Conservation (phyloP, 2,797 vertebrate genomes). For the Neosilurus hyrtlii region DNA sequence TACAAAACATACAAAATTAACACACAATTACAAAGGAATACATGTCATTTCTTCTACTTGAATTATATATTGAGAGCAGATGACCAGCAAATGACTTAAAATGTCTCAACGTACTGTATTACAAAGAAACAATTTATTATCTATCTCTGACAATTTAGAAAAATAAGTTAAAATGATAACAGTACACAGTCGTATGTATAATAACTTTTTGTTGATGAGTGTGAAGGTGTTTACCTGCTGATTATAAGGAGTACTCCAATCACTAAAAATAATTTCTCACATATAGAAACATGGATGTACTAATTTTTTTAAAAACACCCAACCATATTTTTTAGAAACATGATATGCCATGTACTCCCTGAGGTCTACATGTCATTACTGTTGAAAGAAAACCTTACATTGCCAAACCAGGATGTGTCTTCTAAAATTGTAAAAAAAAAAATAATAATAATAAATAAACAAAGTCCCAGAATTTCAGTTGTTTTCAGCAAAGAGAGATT, state of each 20-base stretch:
- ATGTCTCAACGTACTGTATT: constrained; percentile 48
- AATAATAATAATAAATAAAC: neutral
- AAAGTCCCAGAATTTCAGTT: neutral
- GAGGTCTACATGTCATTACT: constrained; percentile 35
- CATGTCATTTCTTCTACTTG: constrained; percentile 31
- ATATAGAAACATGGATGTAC: neutral
- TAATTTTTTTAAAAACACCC: neutral
- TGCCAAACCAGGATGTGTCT: neutral
- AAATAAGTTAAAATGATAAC: constrained; percentile 29
- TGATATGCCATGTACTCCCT: constrained; percentile 34
- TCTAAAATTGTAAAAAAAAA: neutral
- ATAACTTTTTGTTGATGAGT: neutral
- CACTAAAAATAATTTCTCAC: neutral
- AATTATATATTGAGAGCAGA: constrained; percentile 58
- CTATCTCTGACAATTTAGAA: constrained; percentile 20
- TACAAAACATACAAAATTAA: constrained; percentile 41
- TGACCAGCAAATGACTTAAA: constrained; percentile 72
- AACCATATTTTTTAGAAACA: constrained; percentile 12
- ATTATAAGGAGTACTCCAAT: neutral
- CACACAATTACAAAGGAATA: constrained; percentile 28
- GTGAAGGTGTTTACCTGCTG: neutral
- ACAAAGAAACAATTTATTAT: constrained; percentile 29
- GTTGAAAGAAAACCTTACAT: neutral
- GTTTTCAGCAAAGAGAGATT: neutral
- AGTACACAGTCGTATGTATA: neutral